phyloP scores from a whole-genome alignment of 1,140 invertebrate species.

The Heterodera schachtii region DNA sequence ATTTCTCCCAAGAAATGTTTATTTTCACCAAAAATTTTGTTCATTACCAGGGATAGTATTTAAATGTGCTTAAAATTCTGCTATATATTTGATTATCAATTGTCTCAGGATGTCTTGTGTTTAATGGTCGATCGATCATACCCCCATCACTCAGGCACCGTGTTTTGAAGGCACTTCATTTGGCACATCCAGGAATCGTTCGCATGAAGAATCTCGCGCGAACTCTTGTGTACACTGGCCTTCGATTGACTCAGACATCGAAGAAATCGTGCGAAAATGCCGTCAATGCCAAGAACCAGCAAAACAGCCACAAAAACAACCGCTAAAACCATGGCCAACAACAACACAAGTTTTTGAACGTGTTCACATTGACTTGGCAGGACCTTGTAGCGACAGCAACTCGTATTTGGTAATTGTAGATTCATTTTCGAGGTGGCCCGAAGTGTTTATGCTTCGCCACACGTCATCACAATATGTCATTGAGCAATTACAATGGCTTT shows the following conservation, averaged over 20 bases:
- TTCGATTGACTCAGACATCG: slow-evolving; percentile 8
- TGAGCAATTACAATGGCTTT: background rate
- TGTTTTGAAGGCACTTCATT: slow-evolving; percentile 1
- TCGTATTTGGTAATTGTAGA: background rate
- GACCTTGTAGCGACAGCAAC: slow-evolving; percentile 1
- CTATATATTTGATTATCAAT: too few relatives aligned
- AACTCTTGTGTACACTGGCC: slow-evolving; percentile 23
- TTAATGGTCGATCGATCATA: background rate
- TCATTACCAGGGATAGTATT: too few relatives aligned
- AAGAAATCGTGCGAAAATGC: slow-evolving; percentile 17
- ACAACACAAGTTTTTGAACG: slow-evolving; percentile 14
- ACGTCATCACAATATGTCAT: background rate
- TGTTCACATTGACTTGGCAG: slow-evolving; percentile 24
- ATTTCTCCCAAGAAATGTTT: too few relatives aligned
- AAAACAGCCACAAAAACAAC: background rate
- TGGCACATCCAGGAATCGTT: slow-evolving; percentile 21
- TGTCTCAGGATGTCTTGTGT: slow-evolving; percentile 1
- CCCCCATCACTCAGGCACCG: background rate
- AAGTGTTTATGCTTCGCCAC: background rate
- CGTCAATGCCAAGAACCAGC: slow-evolving; percentile 6
- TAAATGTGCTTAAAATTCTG: too few relatives aligned
- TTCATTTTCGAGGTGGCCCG: slow-evolving; percentile 5
- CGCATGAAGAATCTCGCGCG: slow-evolving; percentile 21
- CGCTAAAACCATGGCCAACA: slow-evolving; percentile 13
- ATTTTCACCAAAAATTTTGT: too few relatives aligned